Evolutionary conservation across 2,113 vertebrate genomes (phyloP).

Genomic region (Chaetops frenatus): DNA sequence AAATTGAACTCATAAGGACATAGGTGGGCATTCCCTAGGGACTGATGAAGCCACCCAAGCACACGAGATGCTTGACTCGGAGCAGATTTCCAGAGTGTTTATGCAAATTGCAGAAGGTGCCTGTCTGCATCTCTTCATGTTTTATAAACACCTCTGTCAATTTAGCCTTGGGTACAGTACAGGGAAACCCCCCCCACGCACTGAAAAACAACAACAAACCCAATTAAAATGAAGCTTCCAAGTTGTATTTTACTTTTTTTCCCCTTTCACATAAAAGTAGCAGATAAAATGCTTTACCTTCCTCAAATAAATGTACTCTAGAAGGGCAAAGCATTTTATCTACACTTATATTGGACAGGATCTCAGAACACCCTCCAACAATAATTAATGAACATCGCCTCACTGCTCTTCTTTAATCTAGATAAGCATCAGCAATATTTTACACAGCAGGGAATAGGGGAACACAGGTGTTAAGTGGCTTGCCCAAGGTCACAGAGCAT

Average conservation of each 20-base stretch:
- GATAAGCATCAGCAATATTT: slow-evolving; percentile 51
- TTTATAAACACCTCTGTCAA: neutral
- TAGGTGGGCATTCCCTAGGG: neutral
- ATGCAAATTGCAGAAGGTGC: neutral
- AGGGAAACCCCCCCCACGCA: neutral
- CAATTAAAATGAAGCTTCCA: neutral
- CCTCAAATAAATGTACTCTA: neutral
- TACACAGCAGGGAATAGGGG: neutral
- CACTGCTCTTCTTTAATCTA: slow-evolving; percentile 6
- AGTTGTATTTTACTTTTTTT: neutral
- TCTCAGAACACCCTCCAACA: neutral
- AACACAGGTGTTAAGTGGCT: slow-evolving; percentile 6
- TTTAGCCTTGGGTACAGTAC: neutral
- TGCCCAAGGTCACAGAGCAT: slow-evolving; percentile 11
- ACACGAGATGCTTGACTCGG: neutral
- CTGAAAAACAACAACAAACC: neutral
- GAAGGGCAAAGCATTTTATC: slow-evolving; percentile 20
- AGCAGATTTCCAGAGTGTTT: neutral
- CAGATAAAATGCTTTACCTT: neutral
- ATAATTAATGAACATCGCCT: slow-evolving; percentile 38
- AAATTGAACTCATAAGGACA: neutral
- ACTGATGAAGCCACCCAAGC: neutral
- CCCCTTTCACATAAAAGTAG: neutral
- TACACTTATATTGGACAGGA: neutral
- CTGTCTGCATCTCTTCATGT: neutral